These are phyloP conservation scores for Oscheius sp. DNA, from an alignment of 2,888 invertebrate genomes.

Conservation along the genomic window DNA sequence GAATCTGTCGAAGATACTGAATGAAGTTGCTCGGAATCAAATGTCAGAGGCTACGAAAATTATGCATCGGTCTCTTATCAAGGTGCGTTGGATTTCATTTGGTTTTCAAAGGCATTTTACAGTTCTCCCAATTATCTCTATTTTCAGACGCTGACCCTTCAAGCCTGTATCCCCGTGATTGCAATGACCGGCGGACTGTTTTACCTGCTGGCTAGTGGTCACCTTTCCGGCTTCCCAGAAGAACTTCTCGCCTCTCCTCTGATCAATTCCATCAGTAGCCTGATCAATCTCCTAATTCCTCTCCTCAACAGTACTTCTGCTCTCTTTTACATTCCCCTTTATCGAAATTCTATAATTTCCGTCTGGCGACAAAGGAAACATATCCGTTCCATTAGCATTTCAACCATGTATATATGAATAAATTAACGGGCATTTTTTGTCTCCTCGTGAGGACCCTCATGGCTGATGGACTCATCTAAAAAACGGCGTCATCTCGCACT, in stretches of 20 bases:
- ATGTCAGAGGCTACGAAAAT: too few species aligned
- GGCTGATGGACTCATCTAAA: slow-evolving; percentile 15
- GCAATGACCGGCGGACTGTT: too few species aligned
- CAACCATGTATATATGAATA: too few species aligned
- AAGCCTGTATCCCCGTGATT: background rate
- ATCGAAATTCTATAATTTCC: background rate
- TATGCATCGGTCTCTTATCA: too few species aligned
- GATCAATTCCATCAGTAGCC: background rate
- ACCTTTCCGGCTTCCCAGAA: background rate
- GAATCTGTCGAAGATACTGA: too few species aligned
- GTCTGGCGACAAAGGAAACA: too few species aligned
- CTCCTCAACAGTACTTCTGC: background rate
- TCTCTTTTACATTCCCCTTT: background rate
- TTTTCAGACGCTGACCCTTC: slow-evolving; percentile 3
- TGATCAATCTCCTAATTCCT: background rate
- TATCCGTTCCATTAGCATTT: too few species aligned
- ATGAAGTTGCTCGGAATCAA: too few species aligned
- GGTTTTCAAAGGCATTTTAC: too few species aligned
- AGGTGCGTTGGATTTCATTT: too few species aligned
- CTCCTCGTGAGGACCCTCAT: background rate
- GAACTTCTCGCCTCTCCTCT: background rate
- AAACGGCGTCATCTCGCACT: slow-evolving; percentile 9
- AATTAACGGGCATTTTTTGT: too few species aligned
- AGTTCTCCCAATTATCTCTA: too few species aligned
- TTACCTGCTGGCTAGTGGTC: background rate